These are phyloP conservation scores for Anneissia japonica DNA, from an alignment of 35 echinoderm and acorn worm genomes.

Conservation along the genomic window DNA sequence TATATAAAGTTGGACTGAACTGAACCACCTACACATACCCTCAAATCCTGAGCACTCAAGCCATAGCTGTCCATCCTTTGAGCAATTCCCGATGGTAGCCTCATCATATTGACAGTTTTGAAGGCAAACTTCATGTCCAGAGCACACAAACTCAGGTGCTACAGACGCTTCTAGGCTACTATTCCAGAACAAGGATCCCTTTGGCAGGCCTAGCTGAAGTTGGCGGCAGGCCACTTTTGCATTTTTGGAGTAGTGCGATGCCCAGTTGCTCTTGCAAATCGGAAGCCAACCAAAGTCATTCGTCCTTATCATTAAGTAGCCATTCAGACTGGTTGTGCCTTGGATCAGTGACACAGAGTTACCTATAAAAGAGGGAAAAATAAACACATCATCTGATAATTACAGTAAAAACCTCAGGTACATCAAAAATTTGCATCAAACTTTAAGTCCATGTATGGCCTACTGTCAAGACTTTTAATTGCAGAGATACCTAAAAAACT, in stretches of 20 bases:
- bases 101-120: neutral
- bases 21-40: too few species aligned
- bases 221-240: neutral
- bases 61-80: neutral
- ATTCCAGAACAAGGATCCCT: neutral
- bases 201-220: neutral
- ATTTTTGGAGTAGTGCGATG: neutral
- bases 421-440: too few species aligned
- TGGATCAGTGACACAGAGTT: too few species aligned
- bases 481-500: too few species aligned
- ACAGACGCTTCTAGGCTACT: neutral
- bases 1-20: too few species aligned
- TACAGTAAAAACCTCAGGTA: too few species aligned
- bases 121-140: neutral
- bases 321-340: neutral
- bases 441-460: too few species aligned
- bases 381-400: too few species aligned
- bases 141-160: neutral
- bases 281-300: neutral
- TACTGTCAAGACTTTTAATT: too few species aligned
- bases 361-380: too few species aligned
- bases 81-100: neutral
- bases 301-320: neutral
- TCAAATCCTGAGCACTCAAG: neutral
- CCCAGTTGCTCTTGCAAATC: neutral